Conservation (phyloP, 2,888 invertebrate species). For the Choreutis nemorana region DNA sequence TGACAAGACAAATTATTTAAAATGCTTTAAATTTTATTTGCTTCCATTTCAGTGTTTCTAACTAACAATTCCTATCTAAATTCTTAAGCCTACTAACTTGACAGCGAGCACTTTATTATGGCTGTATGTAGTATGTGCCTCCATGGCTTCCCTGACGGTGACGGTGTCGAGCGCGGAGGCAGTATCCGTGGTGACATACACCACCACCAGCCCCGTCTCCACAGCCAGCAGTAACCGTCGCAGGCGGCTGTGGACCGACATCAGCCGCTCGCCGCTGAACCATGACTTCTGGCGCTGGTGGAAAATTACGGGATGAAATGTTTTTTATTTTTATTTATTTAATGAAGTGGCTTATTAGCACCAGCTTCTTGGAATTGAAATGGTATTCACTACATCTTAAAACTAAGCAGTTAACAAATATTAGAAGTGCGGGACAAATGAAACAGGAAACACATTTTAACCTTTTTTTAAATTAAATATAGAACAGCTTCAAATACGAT, state of each 20-base stretch:
- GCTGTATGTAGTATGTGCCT: constrained; percentile 25
- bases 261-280: constrained; percentile 22
- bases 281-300: constrained; percentile 10
- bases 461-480: no score
- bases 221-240: constrained; percentile 35
- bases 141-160: constrained; percentile 42
- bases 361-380: not conserved
- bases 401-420: not conserved
- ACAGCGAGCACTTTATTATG: constrained; percentile 29
- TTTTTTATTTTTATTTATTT: no score
- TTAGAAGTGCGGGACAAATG: not conserved
- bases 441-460: no score
- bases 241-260: constrained; percentile 29
- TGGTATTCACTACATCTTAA: not conserved
- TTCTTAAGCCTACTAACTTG: no score
- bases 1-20: no score
- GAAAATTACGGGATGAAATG: no score
- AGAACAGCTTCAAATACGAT: constrained; percentile 13
- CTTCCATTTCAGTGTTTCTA: no score
- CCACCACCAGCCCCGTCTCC: constrained; percentile 63
- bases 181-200: constrained; percentile 67
- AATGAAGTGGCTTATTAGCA: no score
- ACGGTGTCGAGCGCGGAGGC: constrained; percentile 63
- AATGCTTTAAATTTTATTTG: no score
- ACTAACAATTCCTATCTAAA: no score